Percentiles rank a stretch among this genome's conserved stretches.
Evolutionary conservation across 2,888 invertebrate genomes (phyloP).

Genomic region (Phengaris arion): DNA sequence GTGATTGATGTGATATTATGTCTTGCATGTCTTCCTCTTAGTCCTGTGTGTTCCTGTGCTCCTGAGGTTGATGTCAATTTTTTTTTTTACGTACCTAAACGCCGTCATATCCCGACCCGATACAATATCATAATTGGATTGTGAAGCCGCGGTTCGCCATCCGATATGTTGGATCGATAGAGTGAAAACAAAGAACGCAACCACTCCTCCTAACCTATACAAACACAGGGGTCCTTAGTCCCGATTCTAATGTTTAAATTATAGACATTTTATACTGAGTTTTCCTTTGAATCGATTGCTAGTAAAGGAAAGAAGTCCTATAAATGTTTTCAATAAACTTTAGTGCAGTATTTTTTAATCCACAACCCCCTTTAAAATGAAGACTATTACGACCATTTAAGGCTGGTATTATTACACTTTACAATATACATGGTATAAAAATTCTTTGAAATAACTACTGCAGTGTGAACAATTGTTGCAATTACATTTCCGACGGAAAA

Average conservation of each 20-base stretch:
- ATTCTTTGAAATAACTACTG: not conserved
- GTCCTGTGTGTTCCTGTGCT: too few relatives aligned
- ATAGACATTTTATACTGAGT: not conserved
- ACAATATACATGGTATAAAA: too few relatives aligned
- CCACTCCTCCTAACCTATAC: not conserved
- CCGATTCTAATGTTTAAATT: not conserved
- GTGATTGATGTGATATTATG: too few relatives aligned
- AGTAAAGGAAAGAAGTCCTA: not conserved
- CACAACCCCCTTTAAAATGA: too few relatives aligned
- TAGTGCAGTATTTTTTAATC: too few relatives aligned
- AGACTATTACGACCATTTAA: too few relatives aligned
- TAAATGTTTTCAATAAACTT: not conserved
- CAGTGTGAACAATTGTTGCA: not conserved
- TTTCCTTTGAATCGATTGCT: not conserved
- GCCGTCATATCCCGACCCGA: not conserved
- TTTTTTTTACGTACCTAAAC: not conserved
- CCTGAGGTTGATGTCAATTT: not conserved
- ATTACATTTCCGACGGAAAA: not conserved
- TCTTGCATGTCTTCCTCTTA: too few relatives aligned
- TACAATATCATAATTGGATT: slow-evolving; percentile 17
- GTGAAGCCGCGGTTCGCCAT: slow-evolving; percentile 12
- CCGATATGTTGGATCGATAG: slow-evolving; percentile 6
- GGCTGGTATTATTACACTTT: too few relatives aligned
- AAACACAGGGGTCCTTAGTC: not conserved
- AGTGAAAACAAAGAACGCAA: not conserved